Evolutionary conservation across 2,113 vertebrate genomes (phyloP), one percentile per base, ranked within the genome.

Genomic region (Pseudopodoces humilis): DNA sequence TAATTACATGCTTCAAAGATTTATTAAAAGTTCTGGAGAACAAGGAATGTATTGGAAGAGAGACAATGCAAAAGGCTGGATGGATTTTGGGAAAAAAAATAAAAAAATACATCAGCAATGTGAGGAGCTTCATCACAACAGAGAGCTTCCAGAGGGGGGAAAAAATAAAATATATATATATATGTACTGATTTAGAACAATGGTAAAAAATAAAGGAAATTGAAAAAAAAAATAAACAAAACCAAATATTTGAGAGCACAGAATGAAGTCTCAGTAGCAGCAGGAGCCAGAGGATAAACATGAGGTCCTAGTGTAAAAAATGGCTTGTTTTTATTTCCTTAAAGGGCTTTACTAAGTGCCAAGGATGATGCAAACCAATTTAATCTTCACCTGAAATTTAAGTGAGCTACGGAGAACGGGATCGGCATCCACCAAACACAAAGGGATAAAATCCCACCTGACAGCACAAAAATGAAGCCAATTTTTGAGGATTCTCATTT

Each of bases 1-100:
- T 97, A 99, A 98, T 98, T 98, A 98, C 96, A 98, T 96, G 95
- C 90, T 96, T 98, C 97, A 98, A 98, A 97, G 84, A 92, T 84
- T 96, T 96, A 96, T 90, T 96, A 97, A 98, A 96, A 98, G 96
- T 98, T 97, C 95, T 71, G 94, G 92, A 94, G 90, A 97, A 97
- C 97, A 96, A 96, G 84, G 94, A 95, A 93, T 65, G 95, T 63
- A 89, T 93, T 95, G 96, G 95, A 96, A 97, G 88, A 74, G 75
- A 88, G 72, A 91, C 95, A 97, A 95, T 75, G 96, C 59, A 88
- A 97, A 94, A 95, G 69, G 58, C n/a, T 91, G 88, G 76, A 49
- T 39, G 17, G 35, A 58, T 92, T 88, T 77, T 62, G 65, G 77
- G 4, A 1, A 41, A 21, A 85, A 94, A 72, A 25, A 79, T 92